Conservation (phyloP, 1,140 invertebrate genomes). For the Portunus trituberculatus region DNA sequence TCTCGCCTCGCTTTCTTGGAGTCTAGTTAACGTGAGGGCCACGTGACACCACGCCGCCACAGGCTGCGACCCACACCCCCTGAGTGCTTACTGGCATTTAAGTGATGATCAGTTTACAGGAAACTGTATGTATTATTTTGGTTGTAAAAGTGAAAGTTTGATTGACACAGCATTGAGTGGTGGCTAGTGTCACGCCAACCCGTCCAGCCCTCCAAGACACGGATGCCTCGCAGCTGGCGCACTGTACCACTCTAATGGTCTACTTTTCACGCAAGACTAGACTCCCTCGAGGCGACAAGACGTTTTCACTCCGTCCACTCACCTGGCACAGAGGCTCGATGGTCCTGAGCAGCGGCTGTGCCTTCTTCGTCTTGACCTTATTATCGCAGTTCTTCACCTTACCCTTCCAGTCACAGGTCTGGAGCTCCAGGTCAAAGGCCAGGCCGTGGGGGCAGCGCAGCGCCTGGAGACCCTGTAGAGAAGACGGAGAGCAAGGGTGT, state of each 20-base stretch:
- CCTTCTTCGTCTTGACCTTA: conserved; percentile 94
- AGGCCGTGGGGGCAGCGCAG: conserved; percentile 95
- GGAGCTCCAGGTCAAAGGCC: conserved; percentile 97
- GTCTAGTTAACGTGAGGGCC: too few relatives aligned
- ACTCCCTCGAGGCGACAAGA: neutral
- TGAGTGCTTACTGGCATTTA: too few relatives aligned
- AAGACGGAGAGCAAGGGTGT: neutral
- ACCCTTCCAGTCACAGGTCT: conserved; percentile 97
- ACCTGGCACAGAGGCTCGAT: conserved; percentile 91
- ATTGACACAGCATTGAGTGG: too few relatives aligned
- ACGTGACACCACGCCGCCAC: too few relatives aligned
- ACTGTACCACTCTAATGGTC: neutral
- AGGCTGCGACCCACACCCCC: too few relatives aligned
- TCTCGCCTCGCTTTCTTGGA: too few relatives aligned
- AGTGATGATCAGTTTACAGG: too few relatives aligned
- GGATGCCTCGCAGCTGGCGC: too few relatives aligned
- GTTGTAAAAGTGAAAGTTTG: too few relatives aligned
- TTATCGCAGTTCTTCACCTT: conserved; percentile 95
- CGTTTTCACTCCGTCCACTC: neutral
- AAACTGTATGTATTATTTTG: too few relatives aligned
- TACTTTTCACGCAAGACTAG: neutral
- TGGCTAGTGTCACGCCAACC: too few relatives aligned
- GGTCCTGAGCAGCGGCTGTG: conserved; percentile 93
- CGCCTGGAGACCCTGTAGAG: conserved; percentile 90
- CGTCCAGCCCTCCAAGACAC: too few relatives aligned